phyloP scores from a whole-genome alignment of 2,888 invertebrate species.

The Balanococcus diminutus region DNA sequence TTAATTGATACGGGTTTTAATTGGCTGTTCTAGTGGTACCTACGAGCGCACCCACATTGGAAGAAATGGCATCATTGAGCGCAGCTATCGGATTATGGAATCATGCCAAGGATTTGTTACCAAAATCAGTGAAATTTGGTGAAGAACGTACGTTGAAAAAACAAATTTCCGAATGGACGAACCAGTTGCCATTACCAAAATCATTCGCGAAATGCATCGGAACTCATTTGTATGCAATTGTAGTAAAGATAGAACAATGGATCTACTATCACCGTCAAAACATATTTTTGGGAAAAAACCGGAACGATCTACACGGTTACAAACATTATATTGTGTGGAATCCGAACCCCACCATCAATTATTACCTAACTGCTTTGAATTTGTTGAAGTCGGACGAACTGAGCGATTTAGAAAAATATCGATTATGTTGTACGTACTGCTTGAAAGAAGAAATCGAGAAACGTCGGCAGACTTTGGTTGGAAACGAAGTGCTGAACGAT shows the following conservation, averaged over 20 bases:
- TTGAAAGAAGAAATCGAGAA: not conserved
- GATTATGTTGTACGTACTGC: not conserved
- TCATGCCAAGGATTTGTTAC: not conserved
- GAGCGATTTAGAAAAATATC: not conserved
- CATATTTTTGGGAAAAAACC: too few relatives aligned
- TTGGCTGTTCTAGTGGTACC: not conserved
- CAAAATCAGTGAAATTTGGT: not conserved
- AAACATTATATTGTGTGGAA: not conserved
- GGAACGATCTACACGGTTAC: too few relatives aligned
- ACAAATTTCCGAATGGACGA: too few relatives aligned
- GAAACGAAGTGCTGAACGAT: not conserved
- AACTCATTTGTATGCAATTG: too few relatives aligned
- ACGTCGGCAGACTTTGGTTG: not conserved
- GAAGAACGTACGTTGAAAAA: too few relatives aligned
- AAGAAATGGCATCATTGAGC: not conserved
- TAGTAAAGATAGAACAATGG: too few relatives aligned
- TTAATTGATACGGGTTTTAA: not conserved
- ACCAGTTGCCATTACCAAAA: too few relatives aligned
- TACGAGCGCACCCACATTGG: not conserved
- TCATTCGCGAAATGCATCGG: too few relatives aligned
- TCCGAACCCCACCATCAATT: not conserved
- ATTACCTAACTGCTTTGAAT: not conserved
- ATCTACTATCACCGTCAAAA: too few relatives aligned
- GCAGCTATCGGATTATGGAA: not conserved
- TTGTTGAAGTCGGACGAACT: not conserved